Base-by-base conservation (phyloP, 2,113 vertebrate species). In the Hemicordylus capensis region DNA sequence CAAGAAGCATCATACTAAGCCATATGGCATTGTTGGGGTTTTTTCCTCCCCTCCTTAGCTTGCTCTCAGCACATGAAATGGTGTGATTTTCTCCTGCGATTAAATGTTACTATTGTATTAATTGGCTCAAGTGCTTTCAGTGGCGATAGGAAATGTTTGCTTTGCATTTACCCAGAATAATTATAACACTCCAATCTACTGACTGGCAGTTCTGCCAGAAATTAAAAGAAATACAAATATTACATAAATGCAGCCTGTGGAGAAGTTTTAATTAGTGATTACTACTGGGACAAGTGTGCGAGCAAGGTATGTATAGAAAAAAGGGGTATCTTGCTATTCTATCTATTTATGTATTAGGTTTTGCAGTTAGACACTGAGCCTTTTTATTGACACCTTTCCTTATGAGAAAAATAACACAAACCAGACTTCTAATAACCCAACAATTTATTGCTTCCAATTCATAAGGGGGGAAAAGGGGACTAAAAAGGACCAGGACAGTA, bases 141-240 rank as follows among this genome's bases (percentile, higher is more conserved):
- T 42, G 20, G 78, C 78, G 73, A 91, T 61, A 89, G 66, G 63
- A 96, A 95, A 93, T 88, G 58, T 91, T 85, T 87, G 72, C 51
- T 93, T 93, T 91, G 72, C 72, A 90, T 94, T 90, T 94, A 94
- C 90, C 89, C 86, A 48, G 67, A 91, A 89, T 92, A 93, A 94
- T 94, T 92, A 89, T 90, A 91, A 89, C 61, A 93, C 6, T 93
- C 81, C 54, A 83, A 86, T 89, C 67, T 82, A 81, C 56, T 83
- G 84, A 74, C 73, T 90, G 48, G 81, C 82, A 90, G 26, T 90
- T 86, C 42, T 89, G 24, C 51, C 87, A 88, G 91, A 92, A 87
- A 54, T 79, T 81, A n/a, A 87, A 51, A 88, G 20, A 90, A 86
- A 90, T 58, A 83, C 88, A 90, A 89, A 81, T 58, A 74, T 85